These are phyloP conservation scores for Platycheirus rosarum DNA, from an alignment of 2,888 invertebrate species.

Conservation along the genomic window DNA sequence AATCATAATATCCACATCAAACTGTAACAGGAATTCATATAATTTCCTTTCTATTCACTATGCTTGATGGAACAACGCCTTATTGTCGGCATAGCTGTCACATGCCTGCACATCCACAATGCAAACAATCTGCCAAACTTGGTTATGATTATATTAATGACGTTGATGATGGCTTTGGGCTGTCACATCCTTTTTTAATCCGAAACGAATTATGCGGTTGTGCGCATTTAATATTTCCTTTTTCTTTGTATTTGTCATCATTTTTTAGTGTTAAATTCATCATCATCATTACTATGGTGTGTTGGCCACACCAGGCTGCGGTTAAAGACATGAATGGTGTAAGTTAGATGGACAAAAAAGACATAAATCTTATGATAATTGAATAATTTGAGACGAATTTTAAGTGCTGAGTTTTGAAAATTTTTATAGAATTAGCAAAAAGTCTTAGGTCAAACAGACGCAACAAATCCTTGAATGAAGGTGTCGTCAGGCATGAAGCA, in stretches of 20 bases:
- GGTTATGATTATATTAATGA: constrained; percentile 31
- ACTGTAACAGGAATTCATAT: too few relatives aligned
- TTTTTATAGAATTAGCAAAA: too few relatives aligned
- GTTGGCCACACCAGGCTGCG: constrained; percentile 5
- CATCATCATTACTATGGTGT: constrained; percentile 1
- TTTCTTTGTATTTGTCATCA: constrained; percentile 5
- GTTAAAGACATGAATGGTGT: background rate
- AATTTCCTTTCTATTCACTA: background rate
- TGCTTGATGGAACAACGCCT: constrained; percentile 33
- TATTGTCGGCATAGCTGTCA: constrained; percentile 25
- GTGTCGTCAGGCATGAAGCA: too few relatives aligned
- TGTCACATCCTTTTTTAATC: constrained; percentile 62
- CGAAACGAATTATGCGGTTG: constrained; percentile 55
- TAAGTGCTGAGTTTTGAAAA: too few relatives aligned
- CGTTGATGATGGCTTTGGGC: constrained; percentile 2
- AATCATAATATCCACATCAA: too few relatives aligned
- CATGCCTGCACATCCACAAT: constrained; percentile 40
- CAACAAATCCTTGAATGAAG: too few relatives aligned
- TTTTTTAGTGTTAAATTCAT: too few relatives aligned
- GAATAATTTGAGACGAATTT: too few relatives aligned
- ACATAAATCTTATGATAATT: too few relatives aligned
- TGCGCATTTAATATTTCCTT: constrained; percentile 20
- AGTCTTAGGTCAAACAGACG: too few relatives aligned
- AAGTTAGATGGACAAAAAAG: constrained; percentile 14
- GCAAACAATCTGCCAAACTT: constrained; percentile 14